Evolutionary conservation across 2,797 vertebrate species (phyloP).

Genomic region (Anguilla pacifica): DNA sequence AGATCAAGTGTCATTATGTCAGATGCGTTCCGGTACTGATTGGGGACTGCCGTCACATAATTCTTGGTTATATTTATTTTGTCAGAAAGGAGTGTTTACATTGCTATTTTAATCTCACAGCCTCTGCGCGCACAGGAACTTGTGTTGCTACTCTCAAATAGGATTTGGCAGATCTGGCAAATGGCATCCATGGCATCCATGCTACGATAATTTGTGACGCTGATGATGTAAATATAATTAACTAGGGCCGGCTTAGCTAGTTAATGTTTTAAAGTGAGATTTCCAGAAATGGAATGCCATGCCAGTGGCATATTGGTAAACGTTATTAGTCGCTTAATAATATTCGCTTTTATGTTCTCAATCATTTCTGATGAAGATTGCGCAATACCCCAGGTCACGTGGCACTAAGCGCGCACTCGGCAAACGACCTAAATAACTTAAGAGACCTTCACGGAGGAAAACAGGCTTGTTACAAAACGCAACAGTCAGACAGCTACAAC

Average conservation of each 20-base stretch:
- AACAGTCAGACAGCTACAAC: not conserved
- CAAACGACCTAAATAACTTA: conserved; percentile 14
- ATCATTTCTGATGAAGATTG: not conserved
- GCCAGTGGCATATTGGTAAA: not conserved
- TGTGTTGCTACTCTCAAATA: conserved; percentile 6
- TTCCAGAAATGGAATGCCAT: not conserved
- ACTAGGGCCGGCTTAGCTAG: not conserved
- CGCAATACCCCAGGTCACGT: not conserved
- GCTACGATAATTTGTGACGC: not conserved
- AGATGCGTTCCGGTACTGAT: conserved; percentile 74
- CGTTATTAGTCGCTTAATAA: not conserved
- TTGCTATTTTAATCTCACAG: conserved; percentile 23
- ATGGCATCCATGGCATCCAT: not conserved
- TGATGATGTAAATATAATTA: conserved; percentile 15
- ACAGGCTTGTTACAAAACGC: not conserved
- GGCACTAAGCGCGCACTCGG: not conserved
- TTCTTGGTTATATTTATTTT: conserved; percentile 74
- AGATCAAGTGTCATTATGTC: conserved; percentile 77
- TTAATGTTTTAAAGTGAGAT: not conserved
- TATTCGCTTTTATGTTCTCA: not conserved
- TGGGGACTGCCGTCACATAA: conserved; percentile 76
- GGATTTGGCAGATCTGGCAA: conserved; percentile 5
- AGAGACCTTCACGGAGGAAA: not conserved
- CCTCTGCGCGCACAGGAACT: not conserved
- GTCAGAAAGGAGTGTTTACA: conserved; percentile 75